Conservation (phyloP, 1,140 invertebrate genomes). For the Saccostrea glomerata region DNA sequence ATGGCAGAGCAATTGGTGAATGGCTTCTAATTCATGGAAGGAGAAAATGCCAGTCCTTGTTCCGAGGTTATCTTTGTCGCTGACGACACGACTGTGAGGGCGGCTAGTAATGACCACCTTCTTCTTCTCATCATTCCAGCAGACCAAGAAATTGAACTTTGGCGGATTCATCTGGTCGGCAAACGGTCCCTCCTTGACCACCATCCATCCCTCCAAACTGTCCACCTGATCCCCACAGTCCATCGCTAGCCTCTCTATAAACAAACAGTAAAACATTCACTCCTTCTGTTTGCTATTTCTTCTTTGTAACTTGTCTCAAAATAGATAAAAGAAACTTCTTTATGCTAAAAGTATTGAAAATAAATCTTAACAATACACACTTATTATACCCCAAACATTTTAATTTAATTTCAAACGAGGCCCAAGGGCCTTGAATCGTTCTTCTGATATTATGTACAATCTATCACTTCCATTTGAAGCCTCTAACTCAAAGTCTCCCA, state of each 20-base stretch:
- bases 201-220: conserved; percentile 74
- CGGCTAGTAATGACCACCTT: conserved; percentile 73
- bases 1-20: conserved; percentile 73
- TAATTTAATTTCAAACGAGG: too few relatives aligned
- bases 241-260: background rate
- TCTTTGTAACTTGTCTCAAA: too few relatives aligned
- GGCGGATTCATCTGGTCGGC: conserved; percentile 64
- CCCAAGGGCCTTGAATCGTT: too few relatives aligned
- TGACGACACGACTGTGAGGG: conserved; percentile 63
- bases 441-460: too few relatives aligned
- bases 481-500: too few relatives aligned
- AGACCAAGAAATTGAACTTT: conserved; percentile 68
- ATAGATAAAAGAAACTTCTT: too few relatives aligned
- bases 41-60: conserved; percentile 67
- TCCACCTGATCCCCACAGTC: conserved; percentile 61
- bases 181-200: conserved; percentile 75
- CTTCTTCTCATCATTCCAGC: conserved; percentile 72
- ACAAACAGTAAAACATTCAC: too few relatives aligned
- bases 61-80: conserved; percentile 62
- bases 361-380: too few relatives aligned
- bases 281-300: too few relatives aligned
- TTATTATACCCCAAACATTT: too few relatives aligned
- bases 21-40: conserved; percentile 70
- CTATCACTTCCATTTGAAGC: too few relatives aligned
- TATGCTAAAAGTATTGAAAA: too few relatives aligned